phyloP scores from a whole-genome alignment of 1,140 invertebrate genomes.

The Scaptomyza pallida region DNA sequence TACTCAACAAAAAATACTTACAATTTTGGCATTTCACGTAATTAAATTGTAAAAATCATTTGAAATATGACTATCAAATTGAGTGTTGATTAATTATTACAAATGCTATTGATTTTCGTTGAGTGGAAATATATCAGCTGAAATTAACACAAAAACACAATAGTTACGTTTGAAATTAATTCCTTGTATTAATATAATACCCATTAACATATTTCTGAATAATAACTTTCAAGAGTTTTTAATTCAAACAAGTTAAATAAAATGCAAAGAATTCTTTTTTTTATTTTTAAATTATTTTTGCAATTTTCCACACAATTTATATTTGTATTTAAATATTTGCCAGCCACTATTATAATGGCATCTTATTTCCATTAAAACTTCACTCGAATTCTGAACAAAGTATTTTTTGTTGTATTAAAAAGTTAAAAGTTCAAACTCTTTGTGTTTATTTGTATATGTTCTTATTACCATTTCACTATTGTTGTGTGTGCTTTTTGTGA shows the following conservation, averaged over 20 bases:
- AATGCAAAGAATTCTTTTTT: too few species aligned
- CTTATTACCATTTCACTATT: neutral
- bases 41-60: slow-evolving; percentile 31
- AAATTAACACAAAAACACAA: too few species aligned
- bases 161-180: too few species aligned
- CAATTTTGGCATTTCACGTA: slow-evolving; percentile 16
- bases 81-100: neutral
- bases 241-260: too few species aligned
- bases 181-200: too few species aligned
- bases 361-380: slow-evolving; percentile 2
- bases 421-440: slow-evolving; percentile 2
- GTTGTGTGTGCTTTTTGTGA: neutral
- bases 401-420: neutral
- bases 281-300: neutral
- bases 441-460: neutral
- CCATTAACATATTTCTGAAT: too few species aligned
- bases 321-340: neutral
- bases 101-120: too few species aligned
- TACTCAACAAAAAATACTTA: slow-evolving; percentile 6
- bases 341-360: neutral
- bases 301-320: neutral
- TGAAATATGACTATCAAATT: neutral
- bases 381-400: neutral
- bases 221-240: too few species aligned
- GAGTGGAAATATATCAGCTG: too few species aligned